phyloP scores from a whole-genome alignment of 2,888 invertebrate genomes.

The Liodrosophila aerea region DNA sequence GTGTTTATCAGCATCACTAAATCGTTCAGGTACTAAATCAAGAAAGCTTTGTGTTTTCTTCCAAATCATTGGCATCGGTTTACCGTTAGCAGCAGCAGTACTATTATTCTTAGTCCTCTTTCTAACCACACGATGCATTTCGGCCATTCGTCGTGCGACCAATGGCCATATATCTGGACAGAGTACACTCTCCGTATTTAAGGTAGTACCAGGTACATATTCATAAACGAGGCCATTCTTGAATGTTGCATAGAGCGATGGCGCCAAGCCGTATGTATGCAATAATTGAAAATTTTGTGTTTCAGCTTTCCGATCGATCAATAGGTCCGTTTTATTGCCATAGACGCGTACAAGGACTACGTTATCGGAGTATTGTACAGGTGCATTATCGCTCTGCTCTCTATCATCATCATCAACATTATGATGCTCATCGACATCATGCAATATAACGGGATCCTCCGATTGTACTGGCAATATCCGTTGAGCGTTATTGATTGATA shows the following conservation, averaged over 20 bases:
- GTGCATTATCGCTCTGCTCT: slow-evolving; percentile 66
- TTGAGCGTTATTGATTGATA: slow-evolving; percentile 45
- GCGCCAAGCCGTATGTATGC: slow-evolving; percentile 90
- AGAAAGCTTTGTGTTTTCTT: slow-evolving; percentile 89
- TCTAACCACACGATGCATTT: slow-evolving; percentile 87
- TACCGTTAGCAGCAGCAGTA: slow-evolving; percentile 16
- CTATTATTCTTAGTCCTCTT: slow-evolving; percentile 23
- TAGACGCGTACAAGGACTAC: slow-evolving; percentile 94
- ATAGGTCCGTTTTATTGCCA: slow-evolving; percentile 95
- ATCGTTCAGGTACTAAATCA: slow-evolving; percentile 88
- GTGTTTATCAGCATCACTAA: slow-evolving; percentile 87
- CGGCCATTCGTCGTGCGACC: slow-evolving; percentile 92
- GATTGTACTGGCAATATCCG: slow-evolving; percentile 43
- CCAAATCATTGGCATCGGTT: slow-evolving; percentile 87
- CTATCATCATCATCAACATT: slow-evolving; percentile 20
- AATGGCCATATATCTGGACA: slow-evolving; percentile 87
- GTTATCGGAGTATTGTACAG: slow-evolving; percentile 82
- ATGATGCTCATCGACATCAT: slow-evolving; percentile 43
- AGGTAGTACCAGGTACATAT: slow-evolving; percentile 91
- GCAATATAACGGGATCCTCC: slow-evolving; percentile 45
- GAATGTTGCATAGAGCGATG: slow-evolving; percentile 94
- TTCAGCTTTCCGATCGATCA: slow-evolving; percentile 94
- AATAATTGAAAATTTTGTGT: slow-evolving; percentile 86
- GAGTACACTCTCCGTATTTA: slow-evolving; percentile 86
- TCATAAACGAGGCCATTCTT: slow-evolving; percentile 96